Evolutionary conservation across 2,797 vertebrate genomes (phyloP).

Genomic region (Aplochiton taeniatus): DNA sequence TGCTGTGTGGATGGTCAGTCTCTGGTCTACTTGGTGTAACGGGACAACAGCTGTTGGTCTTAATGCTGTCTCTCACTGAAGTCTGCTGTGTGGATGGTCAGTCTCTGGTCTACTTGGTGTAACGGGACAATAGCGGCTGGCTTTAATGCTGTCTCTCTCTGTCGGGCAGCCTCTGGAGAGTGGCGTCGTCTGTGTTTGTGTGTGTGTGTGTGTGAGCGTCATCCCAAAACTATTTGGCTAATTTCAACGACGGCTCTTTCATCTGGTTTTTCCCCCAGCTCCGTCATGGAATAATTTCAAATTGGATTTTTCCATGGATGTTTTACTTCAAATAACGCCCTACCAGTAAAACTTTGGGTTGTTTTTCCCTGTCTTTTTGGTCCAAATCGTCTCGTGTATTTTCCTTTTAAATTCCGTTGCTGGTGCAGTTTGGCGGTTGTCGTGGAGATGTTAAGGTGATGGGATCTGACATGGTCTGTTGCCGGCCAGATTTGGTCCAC

Average conservation of each 20-base stretch:
- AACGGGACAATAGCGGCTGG: no score
- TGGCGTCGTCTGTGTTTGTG: no score
- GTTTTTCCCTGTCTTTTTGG: conserved; percentile 32
- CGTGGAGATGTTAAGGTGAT: conserved; percentile 17
- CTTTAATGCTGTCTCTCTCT: no score
- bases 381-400: conserved; percentile 35
- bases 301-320: conserved; percentile 13
- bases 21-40: no score
- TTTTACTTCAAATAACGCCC: conserved; percentile 22
- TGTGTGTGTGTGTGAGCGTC: conserved; percentile 4
- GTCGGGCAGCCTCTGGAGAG: no score
- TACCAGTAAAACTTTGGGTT: conserved; percentile 14
- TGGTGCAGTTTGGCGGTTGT: conserved; percentile 27
- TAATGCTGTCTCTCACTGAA: no score
- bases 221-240: conserved; percentile 14
- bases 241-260: conserved; percentile 33
- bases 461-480: conserved; percentile 46
- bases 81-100: no score
- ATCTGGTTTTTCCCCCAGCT: conserved; percentile 47
- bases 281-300: conserved; percentile 40
- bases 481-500: conserved; percentile 51
- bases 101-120: no score
- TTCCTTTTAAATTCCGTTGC: conserved; percentile 26
- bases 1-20: no score
- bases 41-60: no score